Evolutionary conservation across 2,888 invertebrate species (phyloP).

Genomic region (Octodonta nipae): DNA sequence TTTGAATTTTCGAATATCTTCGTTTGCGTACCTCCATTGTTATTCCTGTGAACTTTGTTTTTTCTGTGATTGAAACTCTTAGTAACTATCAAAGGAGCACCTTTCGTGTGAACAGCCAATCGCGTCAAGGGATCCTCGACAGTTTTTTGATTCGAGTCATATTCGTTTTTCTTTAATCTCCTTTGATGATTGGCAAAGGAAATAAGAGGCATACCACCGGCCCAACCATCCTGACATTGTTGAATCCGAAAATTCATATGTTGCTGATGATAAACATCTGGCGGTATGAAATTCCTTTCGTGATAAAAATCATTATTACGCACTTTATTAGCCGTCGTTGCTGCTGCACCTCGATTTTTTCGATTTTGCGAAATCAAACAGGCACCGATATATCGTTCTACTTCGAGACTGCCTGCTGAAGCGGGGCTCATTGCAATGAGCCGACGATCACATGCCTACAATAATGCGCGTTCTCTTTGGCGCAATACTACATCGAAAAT

Average conservation of each 20-base stretch:
- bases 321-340: conserved; percentile 11
- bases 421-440: conserved; percentile 60
- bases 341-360: conserved; percentile 12
- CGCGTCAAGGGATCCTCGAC: conserved; percentile 46
- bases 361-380: conserved; percentile 38
- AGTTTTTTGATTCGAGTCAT: conserved; percentile 14
- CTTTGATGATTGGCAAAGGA: conserved; percentile 54
- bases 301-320: conserved; percentile 7
- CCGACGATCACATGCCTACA: conserved; percentile 15
- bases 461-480: neutral
- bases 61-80: conserved; percentile 43
- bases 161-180: conserved; percentile 9
- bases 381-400: conserved; percentile 51
- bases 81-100: conserved; percentile 67
- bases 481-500: neutral
- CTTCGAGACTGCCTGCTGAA: conserved; percentile 45
- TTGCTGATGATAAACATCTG: conserved; percentile 10
- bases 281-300: conserved; percentile 17
- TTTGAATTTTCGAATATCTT: conserved; percentile 18
- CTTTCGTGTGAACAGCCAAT: conserved; percentile 71
- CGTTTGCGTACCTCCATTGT: conserved; percentile 14
- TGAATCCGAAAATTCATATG: conserved; percentile 20
- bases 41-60: conserved; percentile 25
- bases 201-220: conserved; percentile 63
- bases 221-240: conserved; percentile 52